These are phyloP conservation scores for Eupithecia vulgata DNA, from an alignment of 2,888 invertebrate genomes.

Conservation along the genomic window DNA sequence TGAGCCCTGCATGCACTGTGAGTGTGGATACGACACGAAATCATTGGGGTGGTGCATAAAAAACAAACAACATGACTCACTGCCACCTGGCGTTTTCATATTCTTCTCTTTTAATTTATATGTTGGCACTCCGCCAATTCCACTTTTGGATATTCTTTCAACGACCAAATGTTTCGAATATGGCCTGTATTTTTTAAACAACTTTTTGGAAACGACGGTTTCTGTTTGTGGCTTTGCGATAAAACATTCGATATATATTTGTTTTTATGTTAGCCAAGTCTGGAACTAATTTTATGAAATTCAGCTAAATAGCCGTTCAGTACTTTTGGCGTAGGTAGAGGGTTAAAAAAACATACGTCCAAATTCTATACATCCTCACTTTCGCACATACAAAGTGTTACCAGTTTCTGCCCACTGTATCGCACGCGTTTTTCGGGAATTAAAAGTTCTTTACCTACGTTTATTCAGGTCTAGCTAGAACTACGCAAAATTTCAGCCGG, in stretches of 20 bases:
- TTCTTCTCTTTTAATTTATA: slow-evolving; percentile 17
- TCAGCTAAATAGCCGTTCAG: too few relatives aligned
- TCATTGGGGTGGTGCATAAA: not conserved
- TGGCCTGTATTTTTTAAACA: not conserved
- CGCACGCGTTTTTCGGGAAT: too few relatives aligned
- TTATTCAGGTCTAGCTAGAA: too few relatives aligned
- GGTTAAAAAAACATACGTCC: too few relatives aligned
- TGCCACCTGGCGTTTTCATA: slow-evolving; percentile 11
- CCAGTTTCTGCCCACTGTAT: too few relatives aligned
- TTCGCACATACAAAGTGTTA: too few relatives aligned
- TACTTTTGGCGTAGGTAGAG: too few relatives aligned
- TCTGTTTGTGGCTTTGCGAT: not conserved
- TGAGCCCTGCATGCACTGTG: not conserved
- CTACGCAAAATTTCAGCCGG: too few relatives aligned
- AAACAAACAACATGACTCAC: not conserved
- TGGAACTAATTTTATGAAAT: not conserved
- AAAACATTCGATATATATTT: not conserved
- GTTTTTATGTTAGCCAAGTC: not conserved
- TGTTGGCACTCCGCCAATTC: slow-evolving; percentile 5
- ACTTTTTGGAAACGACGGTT: not conserved
- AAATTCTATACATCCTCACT: too few relatives aligned
- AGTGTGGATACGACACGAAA: not conserved
- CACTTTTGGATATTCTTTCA: not conserved
- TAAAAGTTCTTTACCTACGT: too few relatives aligned
- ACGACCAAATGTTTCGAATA: not conserved